Conservation (phyloP, 2,797 vertebrate species). For the Neosilurus mollespiculum region DNA sequence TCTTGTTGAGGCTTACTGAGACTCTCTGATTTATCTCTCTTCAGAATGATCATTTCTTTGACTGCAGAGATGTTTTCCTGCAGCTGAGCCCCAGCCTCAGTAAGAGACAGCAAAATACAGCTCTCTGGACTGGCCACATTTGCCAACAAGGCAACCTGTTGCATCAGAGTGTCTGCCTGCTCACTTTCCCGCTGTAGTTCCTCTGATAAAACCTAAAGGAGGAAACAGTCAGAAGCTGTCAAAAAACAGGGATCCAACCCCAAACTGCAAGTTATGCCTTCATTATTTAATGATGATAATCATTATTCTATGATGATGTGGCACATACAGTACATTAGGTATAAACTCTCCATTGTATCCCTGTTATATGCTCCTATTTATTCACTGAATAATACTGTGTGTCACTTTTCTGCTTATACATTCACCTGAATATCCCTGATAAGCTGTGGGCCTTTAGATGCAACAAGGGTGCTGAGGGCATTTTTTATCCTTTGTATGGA, state of each 20-base stretch:
- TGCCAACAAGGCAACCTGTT: conserved; percentile 72
- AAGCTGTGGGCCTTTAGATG: conserved; percentile 49
- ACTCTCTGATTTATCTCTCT: conserved; percentile 66
- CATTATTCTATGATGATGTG: no score
- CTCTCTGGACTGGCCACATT: conserved; percentile 63
- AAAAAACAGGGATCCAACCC: neutral
- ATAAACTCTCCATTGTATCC: neutral
- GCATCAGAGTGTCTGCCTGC: conserved; percentile 72
- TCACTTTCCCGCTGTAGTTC: conserved; percentile 78
- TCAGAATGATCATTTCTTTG: conserved; percentile 77
- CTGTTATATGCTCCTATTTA: neutral
- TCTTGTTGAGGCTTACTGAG: conserved; percentile 1
- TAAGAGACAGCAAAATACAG: conserved; percentile 68
- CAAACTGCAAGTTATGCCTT: neutral
- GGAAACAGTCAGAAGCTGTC: conserved; percentile 5
- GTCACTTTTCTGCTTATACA: neutral
- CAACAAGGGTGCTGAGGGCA: conserved; percentile 54
- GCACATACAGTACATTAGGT: neutral
- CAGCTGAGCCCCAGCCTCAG: conserved; percentile 61
- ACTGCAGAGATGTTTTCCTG: conserved; percentile 68
- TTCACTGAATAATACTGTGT: neutral
- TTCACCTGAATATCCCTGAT: conserved; percentile 64
- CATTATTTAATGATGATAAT: no score
- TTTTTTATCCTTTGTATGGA: conserved; percentile 61
- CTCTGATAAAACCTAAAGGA: conserved; percentile 72